Conservation (phyloP, 2,888 invertebrate species). For the Altica lythri region DNA sequence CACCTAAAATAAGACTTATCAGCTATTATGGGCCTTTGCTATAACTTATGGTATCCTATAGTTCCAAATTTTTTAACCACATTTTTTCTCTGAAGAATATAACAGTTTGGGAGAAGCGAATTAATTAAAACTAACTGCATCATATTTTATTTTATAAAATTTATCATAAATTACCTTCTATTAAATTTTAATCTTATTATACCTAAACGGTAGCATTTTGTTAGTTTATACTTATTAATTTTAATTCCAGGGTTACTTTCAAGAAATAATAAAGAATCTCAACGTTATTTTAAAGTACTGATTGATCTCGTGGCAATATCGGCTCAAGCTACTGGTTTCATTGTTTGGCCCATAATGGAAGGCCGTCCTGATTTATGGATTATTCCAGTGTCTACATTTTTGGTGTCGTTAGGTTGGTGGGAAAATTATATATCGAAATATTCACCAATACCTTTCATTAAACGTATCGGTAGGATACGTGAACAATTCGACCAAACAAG, state of each 20-base stretch:
- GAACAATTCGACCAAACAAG: slow-evolving; percentile 78
- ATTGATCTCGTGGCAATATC: slow-evolving; percentile 85
- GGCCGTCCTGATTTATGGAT: slow-evolving; percentile 79
- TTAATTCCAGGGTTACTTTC: slow-evolving; percentile 71
- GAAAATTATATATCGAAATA: slow-evolving; percentile 92
- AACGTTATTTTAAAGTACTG: slow-evolving; percentile 75
- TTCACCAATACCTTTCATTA: slow-evolving; percentile 79
- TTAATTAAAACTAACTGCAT: no score
- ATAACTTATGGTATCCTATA: no score
- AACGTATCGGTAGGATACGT: slow-evolving; percentile 76
- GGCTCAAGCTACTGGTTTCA: slow-evolving; percentile 88
- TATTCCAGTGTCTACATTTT: slow-evolving; percentile 81
- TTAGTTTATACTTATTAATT: no score
- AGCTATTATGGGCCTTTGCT: no score
- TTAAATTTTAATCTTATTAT: neutral
- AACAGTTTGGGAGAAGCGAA: no score
- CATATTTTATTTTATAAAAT: no score
- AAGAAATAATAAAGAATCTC: slow-evolving; percentile 79
- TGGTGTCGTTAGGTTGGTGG: slow-evolving; percentile 94
- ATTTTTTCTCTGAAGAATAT: no score
- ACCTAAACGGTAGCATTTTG: neutral
- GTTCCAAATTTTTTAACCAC: no score
- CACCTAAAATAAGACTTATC: no score
- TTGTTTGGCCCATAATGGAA: slow-evolving; percentile 88
- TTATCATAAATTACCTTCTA: no score